These are phyloP conservation scores for Lophotriccus pileatus DNA, from an alignment of 2,797 vertebrate species.

Conservation along the genomic window DNA sequence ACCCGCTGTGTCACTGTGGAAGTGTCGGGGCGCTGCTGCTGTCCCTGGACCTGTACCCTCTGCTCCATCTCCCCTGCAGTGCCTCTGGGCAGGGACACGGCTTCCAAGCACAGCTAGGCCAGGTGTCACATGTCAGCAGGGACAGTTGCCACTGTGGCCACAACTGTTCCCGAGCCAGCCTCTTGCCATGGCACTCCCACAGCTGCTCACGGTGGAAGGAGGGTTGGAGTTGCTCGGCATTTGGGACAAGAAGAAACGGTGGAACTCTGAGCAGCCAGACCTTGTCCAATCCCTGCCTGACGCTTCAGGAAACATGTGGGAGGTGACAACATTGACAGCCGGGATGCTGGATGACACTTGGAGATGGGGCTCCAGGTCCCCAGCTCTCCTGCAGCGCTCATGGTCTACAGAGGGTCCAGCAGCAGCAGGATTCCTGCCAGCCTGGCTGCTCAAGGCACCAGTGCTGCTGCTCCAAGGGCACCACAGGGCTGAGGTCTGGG, in stretches of 20 bases:
- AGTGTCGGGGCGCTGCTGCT: not conserved
- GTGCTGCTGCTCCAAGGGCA: not conserved
- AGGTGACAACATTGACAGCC: not conserved
- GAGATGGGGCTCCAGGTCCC: not conserved
- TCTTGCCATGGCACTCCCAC: not conserved
- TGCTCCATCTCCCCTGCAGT: not conserved
- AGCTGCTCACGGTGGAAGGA: accelerated
- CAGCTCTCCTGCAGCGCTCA: accelerated
- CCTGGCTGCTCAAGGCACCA: not conserved
- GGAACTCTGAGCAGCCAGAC: accelerated
- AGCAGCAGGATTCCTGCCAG: not conserved
- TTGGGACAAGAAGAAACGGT: not conserved
- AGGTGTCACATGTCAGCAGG: accelerated
- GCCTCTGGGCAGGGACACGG: not conserved
- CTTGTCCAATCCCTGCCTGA: accelerated
- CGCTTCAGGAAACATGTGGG: not conserved
- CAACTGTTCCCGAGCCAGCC: not conserved
- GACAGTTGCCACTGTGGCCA: not conserved
- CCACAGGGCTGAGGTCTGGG: not conserved
- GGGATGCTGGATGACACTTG: not conserved
- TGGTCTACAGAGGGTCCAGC: accelerated
- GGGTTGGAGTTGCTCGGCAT: not conserved
- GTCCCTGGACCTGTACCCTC: accelerated
- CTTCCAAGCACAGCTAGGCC: accelerated
- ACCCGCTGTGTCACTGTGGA: accelerated